Conservation (phyloP, 2,888 invertebrate species). For the Scaeva pyrastri region DNA sequence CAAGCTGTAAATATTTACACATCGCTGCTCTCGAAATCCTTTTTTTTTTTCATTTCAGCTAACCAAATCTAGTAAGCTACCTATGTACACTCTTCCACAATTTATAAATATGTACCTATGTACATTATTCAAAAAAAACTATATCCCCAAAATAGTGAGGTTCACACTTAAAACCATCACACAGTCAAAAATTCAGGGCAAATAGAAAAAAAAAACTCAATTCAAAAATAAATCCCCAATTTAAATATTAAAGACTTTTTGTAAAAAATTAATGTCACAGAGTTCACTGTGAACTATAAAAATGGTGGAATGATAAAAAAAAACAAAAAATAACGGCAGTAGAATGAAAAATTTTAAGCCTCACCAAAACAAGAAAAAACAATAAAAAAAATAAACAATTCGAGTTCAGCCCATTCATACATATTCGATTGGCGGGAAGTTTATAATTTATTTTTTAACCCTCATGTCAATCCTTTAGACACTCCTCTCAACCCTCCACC, state of each 20-base stretch:
- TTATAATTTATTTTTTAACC: background rate
- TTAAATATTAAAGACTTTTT: constrained; percentile 55
- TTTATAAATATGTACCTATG: no score
- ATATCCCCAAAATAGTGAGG: background rate
- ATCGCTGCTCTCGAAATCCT: background rate
- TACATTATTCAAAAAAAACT: constrained; percentile 20
- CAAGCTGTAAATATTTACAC: constrained; percentile 8
- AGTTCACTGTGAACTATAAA: background rate
- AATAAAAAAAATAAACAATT: constrained; percentile 4
- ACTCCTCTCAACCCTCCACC: no score
- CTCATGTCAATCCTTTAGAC: constrained; percentile 7
- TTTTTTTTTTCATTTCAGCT: background rate
- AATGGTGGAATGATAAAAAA: no score
- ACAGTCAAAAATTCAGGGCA: background rate
- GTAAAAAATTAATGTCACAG: constrained; percentile 39
- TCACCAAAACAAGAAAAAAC: background rate
- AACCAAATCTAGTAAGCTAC: background rate
- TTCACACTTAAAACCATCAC: constrained; percentile 26
- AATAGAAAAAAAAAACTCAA: background rate
- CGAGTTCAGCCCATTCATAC: constrained; percentile 18
- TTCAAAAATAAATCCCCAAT: constrained; percentile 59
- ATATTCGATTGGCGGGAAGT: constrained; percentile 33
- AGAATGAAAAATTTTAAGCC: constrained; percentile 31
- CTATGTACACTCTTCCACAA: background rate
- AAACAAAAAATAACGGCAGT: no score